phyloP scores from a whole-genome alignment of 2,797 vertebrate species.

The Acropternis orthonyx region DNA sequence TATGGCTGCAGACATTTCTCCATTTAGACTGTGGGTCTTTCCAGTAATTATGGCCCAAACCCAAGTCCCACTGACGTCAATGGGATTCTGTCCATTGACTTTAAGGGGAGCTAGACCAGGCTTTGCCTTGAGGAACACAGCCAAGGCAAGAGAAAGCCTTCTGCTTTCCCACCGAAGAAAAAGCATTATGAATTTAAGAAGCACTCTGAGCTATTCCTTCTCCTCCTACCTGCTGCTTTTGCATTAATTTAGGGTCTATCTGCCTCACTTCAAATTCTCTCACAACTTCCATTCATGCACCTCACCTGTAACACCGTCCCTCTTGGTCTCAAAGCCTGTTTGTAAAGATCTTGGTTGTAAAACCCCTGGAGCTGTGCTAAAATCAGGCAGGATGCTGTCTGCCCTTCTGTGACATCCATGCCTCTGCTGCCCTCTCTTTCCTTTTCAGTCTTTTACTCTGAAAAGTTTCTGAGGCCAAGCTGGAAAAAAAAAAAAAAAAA shows the following conservation, averaged over 20 bases:
- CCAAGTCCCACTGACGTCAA: constrained; percentile 25
- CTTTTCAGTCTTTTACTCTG: neutral
- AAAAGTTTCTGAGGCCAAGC: neutral
- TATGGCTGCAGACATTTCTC: constrained; percentile 21
- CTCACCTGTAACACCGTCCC: neutral
- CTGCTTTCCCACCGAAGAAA: neutral
- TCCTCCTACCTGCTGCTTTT: neutral
- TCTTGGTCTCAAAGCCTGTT: neutral
- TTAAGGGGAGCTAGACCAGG: neutral
- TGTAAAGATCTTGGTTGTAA: neutral
- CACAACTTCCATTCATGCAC: neutral
- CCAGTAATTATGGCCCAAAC: constrained; percentile 44
- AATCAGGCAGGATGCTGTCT: neutral
- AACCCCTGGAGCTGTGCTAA: neutral
- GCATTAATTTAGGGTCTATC: neutral
- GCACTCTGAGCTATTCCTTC: neutral
- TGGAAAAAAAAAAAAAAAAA: neutral
- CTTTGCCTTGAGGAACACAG: neutral
- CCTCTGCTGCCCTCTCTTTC: neutral
- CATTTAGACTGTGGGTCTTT: neutral
- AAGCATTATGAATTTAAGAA: neutral
- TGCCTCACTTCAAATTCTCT: neutral
- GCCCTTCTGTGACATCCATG: neutral
- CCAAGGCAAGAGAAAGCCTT: neutral
- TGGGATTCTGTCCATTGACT: constrained; percentile 26